Evolutionary conservation across 2,888 invertebrate species (phyloP).

Genomic region (Keiferia lycopersicella): DNA sequence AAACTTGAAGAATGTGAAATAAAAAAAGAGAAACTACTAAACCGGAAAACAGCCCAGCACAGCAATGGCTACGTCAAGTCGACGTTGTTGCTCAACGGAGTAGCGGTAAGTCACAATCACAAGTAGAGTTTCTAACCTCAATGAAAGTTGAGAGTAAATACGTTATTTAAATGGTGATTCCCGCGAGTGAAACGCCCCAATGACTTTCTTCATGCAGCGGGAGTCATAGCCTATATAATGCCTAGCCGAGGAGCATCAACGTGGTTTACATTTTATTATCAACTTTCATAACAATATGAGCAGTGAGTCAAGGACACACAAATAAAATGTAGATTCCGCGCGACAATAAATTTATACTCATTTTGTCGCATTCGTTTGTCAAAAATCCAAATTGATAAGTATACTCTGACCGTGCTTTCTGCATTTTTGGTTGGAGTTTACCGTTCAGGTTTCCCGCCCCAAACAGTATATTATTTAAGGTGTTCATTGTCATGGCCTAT

Average conservation of each 20-base stretch:
- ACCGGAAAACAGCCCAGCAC: conserved; percentile 53
- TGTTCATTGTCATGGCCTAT: too few relatives aligned
- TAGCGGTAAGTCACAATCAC: conserved; percentile 58
- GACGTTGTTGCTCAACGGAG: conserved; percentile 49
- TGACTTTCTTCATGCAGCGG: neutral
- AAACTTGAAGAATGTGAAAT: conserved; percentile 48
- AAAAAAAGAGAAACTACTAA: conserved; percentile 45
- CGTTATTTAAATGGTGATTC: neutral
- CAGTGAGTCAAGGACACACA: neutral
- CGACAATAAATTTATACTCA: too few relatives aligned
- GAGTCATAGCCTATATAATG: neutral
- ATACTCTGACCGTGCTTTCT: too few relatives aligned
- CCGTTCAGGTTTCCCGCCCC: too few relatives aligned
- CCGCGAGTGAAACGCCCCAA: conserved; percentile 4
- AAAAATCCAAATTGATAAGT: too few relatives aligned
- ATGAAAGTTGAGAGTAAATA: conserved; percentile 22
- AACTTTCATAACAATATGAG: neutral
- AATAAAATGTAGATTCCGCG: neutral
- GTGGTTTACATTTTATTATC: neutral
- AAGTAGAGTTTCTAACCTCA: conserved; percentile 44
- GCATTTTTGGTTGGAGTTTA: too few relatives aligned
- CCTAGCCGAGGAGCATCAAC: neutral
- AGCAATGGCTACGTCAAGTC: conserved; percentile 61
- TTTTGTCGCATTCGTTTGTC: too few relatives aligned
- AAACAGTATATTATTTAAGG: too few relatives aligned